Base-by-base conservation (phyloP, 2,113 vertebrate species). In the Acrocephalus arundinaceus region DNA sequence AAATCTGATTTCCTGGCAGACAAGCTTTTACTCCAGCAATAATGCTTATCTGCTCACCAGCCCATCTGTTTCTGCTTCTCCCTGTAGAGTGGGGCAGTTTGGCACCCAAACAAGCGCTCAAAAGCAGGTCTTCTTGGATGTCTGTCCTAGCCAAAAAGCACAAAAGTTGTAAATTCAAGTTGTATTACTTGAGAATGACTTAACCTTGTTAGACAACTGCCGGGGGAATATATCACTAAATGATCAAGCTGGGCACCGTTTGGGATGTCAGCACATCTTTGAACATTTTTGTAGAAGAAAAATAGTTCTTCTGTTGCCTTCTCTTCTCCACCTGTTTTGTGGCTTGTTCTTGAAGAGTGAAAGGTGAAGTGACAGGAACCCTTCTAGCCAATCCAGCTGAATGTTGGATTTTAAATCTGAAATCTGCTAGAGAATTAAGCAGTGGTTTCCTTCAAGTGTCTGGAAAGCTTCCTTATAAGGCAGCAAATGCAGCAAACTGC, bases 381-480 rank as follows among this genome's bases (percentile, higher is more conserved):
- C 14, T n/a, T 85, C 22, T 65, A 61, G 58, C 19, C 62, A 72
- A 4, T 25, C 13, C 39, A 87, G 57, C 17, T 49, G 1, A 18
- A 15, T 37, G 37, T 10, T 85, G 65, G 33, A 16, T 76, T 95
- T 81, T 51, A 80, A 77, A 90, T 71, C 43, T 74, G 37, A 87
- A 82, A 68, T 37, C 39, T 76, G 58, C 49, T 21, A 51, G 67
- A 54, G 33, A 35, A 19, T 51, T 46, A 54, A 82, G 58, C 54
- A 48, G 37, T 46, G 58, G 9, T 68, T 80, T 68, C 46, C 71
- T 87, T 46, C 45, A 30, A 89, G 55, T 14, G 21, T 54, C 37
- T 81, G 68, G 43, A 81, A 92, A 93, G 9, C 72, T 90, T 73
- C 90, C 93, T 95, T 95, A 77, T 67, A 90, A 92, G 92, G 95